Percentiles rank a stretch among this genome's conserved stretches.
phyloP scores from a whole-genome alignment of 1,140 invertebrate species.

The Matsumurasca onukii region DNA sequence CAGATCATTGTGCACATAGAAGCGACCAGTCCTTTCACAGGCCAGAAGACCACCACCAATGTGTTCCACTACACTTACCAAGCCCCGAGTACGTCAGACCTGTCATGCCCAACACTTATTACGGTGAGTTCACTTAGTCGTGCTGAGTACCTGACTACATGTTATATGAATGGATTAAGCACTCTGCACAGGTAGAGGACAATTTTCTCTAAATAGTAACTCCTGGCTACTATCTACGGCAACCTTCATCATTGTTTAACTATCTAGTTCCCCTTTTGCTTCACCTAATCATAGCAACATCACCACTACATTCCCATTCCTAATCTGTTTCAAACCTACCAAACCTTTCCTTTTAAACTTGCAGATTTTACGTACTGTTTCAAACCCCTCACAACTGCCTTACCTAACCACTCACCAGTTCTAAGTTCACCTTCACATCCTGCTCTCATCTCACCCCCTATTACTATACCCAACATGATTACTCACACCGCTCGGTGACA shows the following conservation, averaged over 20 bases:
- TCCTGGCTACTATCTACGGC: background rate
- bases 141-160: background rate
- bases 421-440: too few relatives aligned
- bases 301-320: background rate
- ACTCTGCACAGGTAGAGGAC: background rate
- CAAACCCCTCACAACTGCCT: too few relatives aligned
- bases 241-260: background rate
- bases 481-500: too few relatives aligned
- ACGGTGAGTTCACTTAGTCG: slow-evolving; percentile 51
- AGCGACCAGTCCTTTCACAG: slow-evolving; percentile 60
- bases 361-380: too few relatives aligned
- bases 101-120: slow-evolving; percentile 68
- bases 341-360: too few relatives aligned
- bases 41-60: slow-evolving; percentile 64
- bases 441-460: too few relatives aligned
- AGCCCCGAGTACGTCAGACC: slow-evolving; percentile 54
- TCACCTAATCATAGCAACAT: background rate
- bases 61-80: slow-evolving; percentile 76
- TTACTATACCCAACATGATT: too few relatives aligned
- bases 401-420: too few relatives aligned
- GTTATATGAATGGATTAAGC: background rate
- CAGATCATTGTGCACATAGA: slow-evolving; percentile 69
- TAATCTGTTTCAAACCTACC: too few relatives aligned
- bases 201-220: background rate
- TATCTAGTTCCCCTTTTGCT: background rate